Evolutionary conservation across 1,140 invertebrate genomes (phyloP).

Genomic region (Anoplophora glabripennis): DNA sequence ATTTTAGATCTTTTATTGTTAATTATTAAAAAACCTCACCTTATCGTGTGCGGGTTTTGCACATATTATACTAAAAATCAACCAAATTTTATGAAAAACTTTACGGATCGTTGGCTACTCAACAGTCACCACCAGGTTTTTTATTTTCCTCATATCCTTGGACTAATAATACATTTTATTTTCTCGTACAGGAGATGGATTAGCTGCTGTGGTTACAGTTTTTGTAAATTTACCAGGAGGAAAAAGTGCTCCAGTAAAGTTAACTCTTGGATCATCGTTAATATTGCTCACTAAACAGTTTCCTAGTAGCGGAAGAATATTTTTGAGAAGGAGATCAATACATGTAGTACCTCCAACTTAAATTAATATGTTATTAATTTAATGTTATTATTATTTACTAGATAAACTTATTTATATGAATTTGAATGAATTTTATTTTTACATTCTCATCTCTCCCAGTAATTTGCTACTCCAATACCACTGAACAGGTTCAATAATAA

Average conservation of each 20-base stretch:
- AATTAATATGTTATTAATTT: background rate
- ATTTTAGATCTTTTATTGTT: too few species aligned
- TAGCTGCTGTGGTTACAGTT: conserved; percentile 85
- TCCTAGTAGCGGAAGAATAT: conserved; percentile 59
- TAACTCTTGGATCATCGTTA: conserved; percentile 71
- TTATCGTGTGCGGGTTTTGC: too few species aligned
- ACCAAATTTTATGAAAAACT: too few species aligned
- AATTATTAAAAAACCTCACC: too few species aligned
- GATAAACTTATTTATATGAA: background rate
- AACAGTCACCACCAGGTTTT: too few species aligned
- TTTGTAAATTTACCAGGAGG: conserved; percentile 86
- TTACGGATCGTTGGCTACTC: too few species aligned
- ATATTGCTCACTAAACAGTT: conserved; percentile 66
- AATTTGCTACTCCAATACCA: too few species aligned
- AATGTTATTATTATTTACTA: too few species aligned
- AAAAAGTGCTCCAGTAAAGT: conserved; percentile 64
- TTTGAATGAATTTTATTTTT: conserved; percentile 7
- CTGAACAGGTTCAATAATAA: too few species aligned
- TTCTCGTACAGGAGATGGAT: conserved; percentile 62
- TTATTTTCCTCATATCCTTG: too few species aligned
- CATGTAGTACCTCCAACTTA: conserved; percentile 50
- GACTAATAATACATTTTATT: conserved; percentile 8
- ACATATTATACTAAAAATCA: too few species aligned
- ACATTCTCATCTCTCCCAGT: too few species aligned
- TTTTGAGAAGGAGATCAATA: conserved; percentile 60